Evolutionary conservation across 2,888 invertebrate genomes (phyloP).

Genomic region (Phyllotreta cruciferae): DNA sequence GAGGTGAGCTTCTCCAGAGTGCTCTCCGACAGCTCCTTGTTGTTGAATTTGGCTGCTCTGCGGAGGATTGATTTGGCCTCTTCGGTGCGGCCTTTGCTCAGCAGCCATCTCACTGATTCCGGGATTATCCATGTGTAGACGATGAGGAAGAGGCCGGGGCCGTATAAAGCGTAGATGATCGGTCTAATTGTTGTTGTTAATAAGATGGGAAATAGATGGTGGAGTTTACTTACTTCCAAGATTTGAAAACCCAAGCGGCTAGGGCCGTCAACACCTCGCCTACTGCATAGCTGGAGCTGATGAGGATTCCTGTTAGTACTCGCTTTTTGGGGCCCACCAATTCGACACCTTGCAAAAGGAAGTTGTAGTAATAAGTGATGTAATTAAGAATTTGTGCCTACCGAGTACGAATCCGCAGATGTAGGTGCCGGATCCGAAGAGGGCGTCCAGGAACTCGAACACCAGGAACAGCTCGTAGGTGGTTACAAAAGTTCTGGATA

Average conservation of each 20-base stretch:
- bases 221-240: conserved; percentile 69
- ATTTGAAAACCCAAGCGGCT: conserved; percentile 70
- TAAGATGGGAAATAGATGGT: background rate
- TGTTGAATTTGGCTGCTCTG: conserved; percentile 71
- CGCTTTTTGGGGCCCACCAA: conserved; percentile 77
- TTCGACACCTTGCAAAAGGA: conserved; percentile 68
- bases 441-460: conserved; percentile 76
- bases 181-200: conserved; percentile 41
- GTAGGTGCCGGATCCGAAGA: conserved; percentile 73
- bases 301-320: conserved; percentile 73
- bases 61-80: conserved; percentile 67
- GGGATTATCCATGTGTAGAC: conserved; percentile 73
- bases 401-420: conserved; percentile 77
- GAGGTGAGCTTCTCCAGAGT: conserved; percentile 49
- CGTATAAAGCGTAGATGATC: conserved; percentile 63
- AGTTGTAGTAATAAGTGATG: background rate
- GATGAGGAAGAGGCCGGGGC: conserved; percentile 72
- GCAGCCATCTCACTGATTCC: conserved; percentile 80
- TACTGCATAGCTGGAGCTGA: conserved; percentile 73
- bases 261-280: conserved; percentile 74
- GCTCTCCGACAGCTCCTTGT: conserved; percentile 51
- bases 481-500: conserved; percentile 72
- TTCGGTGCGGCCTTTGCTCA: conserved; percentile 66
- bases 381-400: conserved; percentile 50
- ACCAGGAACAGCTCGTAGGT: conserved; percentile 73